A percentile compares a stretch with the other conserved stretches of the same genome.
Evolutionary conservation across 2,888 invertebrate genomes (phyloP).

Genomic region (Perizoma flavofasciatum): DNA sequence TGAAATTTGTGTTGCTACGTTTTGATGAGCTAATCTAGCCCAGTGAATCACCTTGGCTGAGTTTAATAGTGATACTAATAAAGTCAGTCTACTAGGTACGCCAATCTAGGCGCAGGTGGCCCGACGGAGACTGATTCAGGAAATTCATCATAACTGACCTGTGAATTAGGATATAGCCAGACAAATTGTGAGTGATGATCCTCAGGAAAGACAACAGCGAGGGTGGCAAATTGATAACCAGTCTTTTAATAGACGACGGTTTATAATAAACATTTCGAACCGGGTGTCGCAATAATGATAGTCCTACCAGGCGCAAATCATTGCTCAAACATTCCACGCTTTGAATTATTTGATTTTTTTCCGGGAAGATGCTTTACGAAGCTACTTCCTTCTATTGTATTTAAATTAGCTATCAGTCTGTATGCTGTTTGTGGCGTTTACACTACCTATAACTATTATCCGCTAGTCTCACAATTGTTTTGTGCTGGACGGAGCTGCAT

Average conservation of each 20-base stretch:
- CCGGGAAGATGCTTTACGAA: conserved; percentile 29
- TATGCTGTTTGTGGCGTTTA: conserved; percentile 29
- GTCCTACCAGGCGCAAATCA: conserved; percentile 21
- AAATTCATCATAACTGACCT: conserved; percentile 49
- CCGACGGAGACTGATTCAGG: conserved; percentile 40
- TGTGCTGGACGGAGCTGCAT: conserved; percentile 29
- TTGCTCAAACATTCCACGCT: conserved; percentile 24
- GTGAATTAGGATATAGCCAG: conserved; percentile 43
- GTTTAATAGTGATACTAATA: too few relatives aligned
- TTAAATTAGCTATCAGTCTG: conserved; percentile 32
- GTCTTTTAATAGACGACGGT: neutral
- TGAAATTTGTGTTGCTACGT: too few relatives aligned
- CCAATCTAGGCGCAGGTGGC: conserved; percentile 46
- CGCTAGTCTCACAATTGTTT: conserved; percentile 26
- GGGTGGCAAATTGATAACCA: conserved; percentile 9
- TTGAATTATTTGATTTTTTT: conserved; percentile 28
- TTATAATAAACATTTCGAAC: neutral
- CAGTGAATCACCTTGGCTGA: too few relatives aligned
- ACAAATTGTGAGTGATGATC: conserved; percentile 47
- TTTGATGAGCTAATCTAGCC: too few relatives aligned
- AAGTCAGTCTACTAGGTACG: conserved; percentile 14
- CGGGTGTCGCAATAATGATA: conserved; percentile 11
- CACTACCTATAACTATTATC: conserved; percentile 13
- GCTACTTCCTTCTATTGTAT: conserved; percentile 35
- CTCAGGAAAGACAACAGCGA: conserved; percentile 1